Evolutionary conservation across 1,140 invertebrate species (phyloP).

Genomic region (Bombus affinis): DNA sequence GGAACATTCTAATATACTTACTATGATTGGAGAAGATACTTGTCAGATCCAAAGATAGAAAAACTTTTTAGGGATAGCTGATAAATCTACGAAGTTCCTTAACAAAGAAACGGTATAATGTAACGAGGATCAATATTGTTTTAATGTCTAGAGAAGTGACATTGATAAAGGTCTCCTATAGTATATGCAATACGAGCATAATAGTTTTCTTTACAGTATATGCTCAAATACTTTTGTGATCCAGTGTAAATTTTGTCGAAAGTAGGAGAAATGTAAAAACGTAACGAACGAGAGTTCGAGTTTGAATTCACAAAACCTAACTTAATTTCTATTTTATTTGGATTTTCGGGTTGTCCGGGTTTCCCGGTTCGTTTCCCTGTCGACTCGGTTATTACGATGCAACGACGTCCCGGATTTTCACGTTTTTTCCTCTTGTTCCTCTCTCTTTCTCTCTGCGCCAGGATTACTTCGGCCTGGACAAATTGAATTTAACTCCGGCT

Average conservation of each 20-base stretch:
- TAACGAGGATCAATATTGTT: no score
- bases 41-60: not conserved
- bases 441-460: not conserved
- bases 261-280: not conserved
- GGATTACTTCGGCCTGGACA: conserved; percentile 47
- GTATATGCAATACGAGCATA: not conserved
- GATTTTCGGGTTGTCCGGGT: not conserved
- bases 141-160: no score
- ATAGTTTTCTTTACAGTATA: not conserved
- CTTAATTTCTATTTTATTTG: conserved; percentile 14
- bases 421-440: conserved; percentile 3
- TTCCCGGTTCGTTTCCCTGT: not conserved
- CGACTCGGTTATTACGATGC: conserved; percentile 44
- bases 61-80: not conserved
- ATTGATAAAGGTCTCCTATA: no score
- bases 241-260: not conserved
- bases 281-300: not conserved
- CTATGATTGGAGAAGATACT: not conserved
- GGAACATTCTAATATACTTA: not conserved
- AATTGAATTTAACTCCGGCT: conserved; percentile 66
- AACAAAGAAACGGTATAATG: not conserved
- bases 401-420: conserved; percentile 44
- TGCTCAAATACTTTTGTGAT: not conserved
- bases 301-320: not conserved
- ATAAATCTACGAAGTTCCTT: not conserved